Base-by-base conservation (phyloP, 1,140 invertebrate species). In the Macrotrachela quadricornifera region DNA sequence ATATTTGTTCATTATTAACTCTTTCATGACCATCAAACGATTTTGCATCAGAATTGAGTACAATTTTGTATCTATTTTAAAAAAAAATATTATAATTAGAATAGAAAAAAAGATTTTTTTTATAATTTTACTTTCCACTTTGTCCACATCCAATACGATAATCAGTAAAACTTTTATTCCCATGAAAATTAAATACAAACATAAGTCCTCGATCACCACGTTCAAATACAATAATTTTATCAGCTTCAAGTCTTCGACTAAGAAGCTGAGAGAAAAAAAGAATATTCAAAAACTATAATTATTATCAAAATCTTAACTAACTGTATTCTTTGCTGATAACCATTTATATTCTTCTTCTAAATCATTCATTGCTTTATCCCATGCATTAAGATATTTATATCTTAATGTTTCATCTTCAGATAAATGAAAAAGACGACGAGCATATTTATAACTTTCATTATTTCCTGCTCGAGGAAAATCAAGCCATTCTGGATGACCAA, bases 401-500 rank as follows among this genome's bases (percentile, higher is more conserved):
- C 85, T 86, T 4, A 83, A 59, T 0, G 77, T 17, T 0, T 70
- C 71, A 70, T 96, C 81, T 65, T 97, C 90, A 0, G 84, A 83
- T 9, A 99, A 74, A 73, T 91, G 79, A 79, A 80, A 97, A 67
- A 97, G 92, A 21, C 94, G 75, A 45, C 94, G 76, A 13, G 85
- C 87, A 74, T 99, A 96, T 68, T 97, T 88, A 69, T 83, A 99
- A 49, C 87, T 95, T 55, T 86, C 81, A 62, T 86, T 81, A 68
- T 99, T 99, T 21, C 92, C 94, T 3, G 76, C 75, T 12, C 94
- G 75, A 0, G 94, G 94, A 70, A 99, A 99, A 70, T 99, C 94
- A 30, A 99, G 69, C 94, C 94, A 99, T 71, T 99, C 94, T 0
- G 94, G 94, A 76, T 99, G 94, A 9, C 94, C 94, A 73, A 97